A percentile compares a stretch with the other conserved stretches of the same genome.
These are phyloP conservation scores for Lagopus muta DNA, from an alignment of 2,113 vertebrate genomes.

Conservation along the genomic window DNA sequence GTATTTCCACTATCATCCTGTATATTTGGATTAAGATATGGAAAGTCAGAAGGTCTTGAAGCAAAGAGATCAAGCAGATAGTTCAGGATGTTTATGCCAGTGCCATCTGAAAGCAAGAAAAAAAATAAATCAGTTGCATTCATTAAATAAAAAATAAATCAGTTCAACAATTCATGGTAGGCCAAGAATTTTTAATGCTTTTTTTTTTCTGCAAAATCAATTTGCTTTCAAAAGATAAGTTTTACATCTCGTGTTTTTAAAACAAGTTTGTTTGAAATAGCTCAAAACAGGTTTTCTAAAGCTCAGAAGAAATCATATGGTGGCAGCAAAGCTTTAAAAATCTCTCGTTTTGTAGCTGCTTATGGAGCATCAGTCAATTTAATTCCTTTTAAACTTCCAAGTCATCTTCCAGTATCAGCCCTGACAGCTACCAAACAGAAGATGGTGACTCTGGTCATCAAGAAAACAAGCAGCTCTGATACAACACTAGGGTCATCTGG, in stretches of 20 bases:
- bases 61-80: conserved; percentile 77
- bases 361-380: background rate
- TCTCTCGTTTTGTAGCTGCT: background rate
- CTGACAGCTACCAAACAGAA: background rate
- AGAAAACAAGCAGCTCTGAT: background rate
- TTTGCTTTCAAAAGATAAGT: background rate
- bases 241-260: background rate
- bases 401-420: background rate
- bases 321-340: background rate
- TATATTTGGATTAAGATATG: conserved; percentile 77
- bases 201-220: background rate
- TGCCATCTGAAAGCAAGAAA: conserved; percentile 68
- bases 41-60: conserved; percentile 67
- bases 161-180: background rate
- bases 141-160: background rate
- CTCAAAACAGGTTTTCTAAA: background rate
- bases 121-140: background rate
- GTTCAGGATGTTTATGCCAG: conserved; percentile 77
- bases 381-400: background rate
- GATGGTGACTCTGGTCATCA: background rate
- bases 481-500: background rate
- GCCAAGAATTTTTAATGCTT: background rate
- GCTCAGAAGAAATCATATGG: background rate
- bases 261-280: background rate
- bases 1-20: conserved; percentile 81